These are phyloP conservation scores for Lynx canadensis DNA, from an alignment of 2,113 vertebrate species.

Conservation along the genomic window DNA sequence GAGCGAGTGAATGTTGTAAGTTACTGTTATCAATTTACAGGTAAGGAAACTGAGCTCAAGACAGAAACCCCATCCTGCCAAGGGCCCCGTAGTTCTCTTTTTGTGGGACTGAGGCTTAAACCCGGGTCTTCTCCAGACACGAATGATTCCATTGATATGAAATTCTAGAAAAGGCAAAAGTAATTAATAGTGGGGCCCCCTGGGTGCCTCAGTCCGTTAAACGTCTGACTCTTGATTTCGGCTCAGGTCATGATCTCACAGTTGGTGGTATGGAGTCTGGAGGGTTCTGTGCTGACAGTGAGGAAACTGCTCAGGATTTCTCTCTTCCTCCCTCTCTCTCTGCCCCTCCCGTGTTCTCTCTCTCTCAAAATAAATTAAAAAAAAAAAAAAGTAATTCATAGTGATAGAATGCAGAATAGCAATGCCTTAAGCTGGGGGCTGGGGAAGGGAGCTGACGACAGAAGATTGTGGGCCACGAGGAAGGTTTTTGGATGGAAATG, in stretches of 20 bases:
- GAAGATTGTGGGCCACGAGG: not conserved
- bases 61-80: not conserved
- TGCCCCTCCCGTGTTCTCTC: too few species aligned
- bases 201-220: too few species aligned
- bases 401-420: not conserved
- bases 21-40: not conserved
- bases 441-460: accelerated
- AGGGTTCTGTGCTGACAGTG: too few species aligned
- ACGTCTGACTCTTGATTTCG: too few species aligned
- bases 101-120: not conserved
- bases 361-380: too few species aligned
- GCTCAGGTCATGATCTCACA: too few species aligned
- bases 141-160: not conserved
- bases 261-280: too few species aligned
- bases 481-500: not conserved
- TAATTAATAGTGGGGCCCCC: not conserved
- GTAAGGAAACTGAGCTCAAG: not conserved
- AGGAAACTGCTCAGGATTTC: too few species aligned
- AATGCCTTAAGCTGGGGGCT: accelerated
- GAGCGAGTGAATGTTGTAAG: not conserved
- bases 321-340: too few species aligned
- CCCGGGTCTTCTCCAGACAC: not conserved
- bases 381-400: not conserved
- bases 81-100: not conserved
- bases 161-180: not conserved